phyloP scores from a whole-genome alignment of 2,888 invertebrate genomes.

The Drosophila formosana region DNA sequence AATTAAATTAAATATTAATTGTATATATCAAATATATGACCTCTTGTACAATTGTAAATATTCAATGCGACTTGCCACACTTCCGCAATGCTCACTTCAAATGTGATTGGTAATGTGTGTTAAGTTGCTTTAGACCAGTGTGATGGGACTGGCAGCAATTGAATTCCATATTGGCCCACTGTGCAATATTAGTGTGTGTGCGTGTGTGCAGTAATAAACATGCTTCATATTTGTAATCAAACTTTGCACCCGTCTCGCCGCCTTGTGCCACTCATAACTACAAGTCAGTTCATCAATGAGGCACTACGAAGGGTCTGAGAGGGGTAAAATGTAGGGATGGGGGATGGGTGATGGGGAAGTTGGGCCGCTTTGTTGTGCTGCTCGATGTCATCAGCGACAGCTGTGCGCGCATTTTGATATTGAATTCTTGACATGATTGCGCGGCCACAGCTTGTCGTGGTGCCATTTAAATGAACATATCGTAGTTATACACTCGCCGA shows the following conservation, averaged over 20 bases:
- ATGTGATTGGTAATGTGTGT: not conserved
- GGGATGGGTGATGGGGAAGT: not conserved
- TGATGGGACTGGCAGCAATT: not conserved
- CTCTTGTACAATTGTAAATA: too few species aligned
- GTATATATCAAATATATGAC: too few species aligned
- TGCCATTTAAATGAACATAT: conserved; percentile 65
- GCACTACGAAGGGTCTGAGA: conserved; percentile 6
- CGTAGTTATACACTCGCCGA: conserved; percentile 36
- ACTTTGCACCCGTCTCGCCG: conserved; percentile 30
- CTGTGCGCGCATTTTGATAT: conserved; percentile 75
- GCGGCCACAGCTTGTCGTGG: conserved; percentile 68
- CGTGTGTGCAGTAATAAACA: conserved; percentile 31
- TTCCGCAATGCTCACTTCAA: not conserved
- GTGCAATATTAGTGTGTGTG: conserved; percentile 26
- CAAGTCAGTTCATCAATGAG: conserved; percentile 70
- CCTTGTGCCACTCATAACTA: conserved; percentile 12
- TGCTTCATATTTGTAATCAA: conserved; percentile 74
- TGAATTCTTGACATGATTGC: conserved; percentile 81
- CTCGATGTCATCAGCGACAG: conserved; percentile 76
- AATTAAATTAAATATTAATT: too few species aligned
- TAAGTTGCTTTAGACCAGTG: not conserved
- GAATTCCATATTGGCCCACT: conserved; percentile 13
- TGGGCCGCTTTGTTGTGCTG: conserved; percentile 33
- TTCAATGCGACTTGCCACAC: not conserved
- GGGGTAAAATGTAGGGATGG: not conserved